These are phyloP conservation scores for Spodoptera exigua DNA, from an alignment of 2,888 invertebrate species.

Conservation along the genomic window DNA sequence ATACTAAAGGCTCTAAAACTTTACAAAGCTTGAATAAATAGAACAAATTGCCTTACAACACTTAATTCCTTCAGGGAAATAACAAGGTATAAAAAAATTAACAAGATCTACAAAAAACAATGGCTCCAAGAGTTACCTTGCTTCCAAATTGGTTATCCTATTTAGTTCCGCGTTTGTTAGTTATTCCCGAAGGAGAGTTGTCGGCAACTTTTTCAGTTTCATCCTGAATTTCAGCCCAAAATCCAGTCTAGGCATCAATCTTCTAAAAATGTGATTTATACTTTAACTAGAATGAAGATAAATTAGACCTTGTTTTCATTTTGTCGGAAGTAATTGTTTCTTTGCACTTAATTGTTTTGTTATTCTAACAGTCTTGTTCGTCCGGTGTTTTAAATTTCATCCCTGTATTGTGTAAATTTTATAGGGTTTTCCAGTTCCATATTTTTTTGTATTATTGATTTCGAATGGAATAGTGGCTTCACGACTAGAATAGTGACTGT, in stretches of 20 bases:
- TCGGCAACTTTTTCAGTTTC: constrained; percentile 36
- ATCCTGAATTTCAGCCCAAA: constrained; percentile 35
- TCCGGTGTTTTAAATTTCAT: too few species aligned
- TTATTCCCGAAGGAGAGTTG: constrained; percentile 24
- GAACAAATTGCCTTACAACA: too few species aligned
- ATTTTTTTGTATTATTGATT: too few species aligned
- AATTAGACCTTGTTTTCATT: constrained; percentile 31
- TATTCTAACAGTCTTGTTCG: too few species aligned
- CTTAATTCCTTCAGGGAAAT: too few species aligned
- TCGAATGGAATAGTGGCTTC: too few species aligned
- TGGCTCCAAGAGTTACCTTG: not conserved
- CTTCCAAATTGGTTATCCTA: constrained; percentile 30
- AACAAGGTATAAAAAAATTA: too few species aligned
- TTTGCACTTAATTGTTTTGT: constrained; percentile 15
- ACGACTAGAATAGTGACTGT: too few species aligned
- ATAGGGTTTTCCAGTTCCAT: too few species aligned
- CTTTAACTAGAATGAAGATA: constrained; percentile 50
- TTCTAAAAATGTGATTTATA: constrained; percentile 56
- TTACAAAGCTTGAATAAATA: too few species aligned
- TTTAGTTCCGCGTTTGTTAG: constrained; percentile 16
- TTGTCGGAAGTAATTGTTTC: constrained; percentile 38
- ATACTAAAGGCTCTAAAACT: too few species aligned
- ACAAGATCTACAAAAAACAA: not conserved
- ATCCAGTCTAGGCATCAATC: constrained; percentile 53
- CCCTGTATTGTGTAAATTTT: too few species aligned